Conservation (phyloP, 2,113 vertebrate species). For the Hemichromis elongatus region DNA sequence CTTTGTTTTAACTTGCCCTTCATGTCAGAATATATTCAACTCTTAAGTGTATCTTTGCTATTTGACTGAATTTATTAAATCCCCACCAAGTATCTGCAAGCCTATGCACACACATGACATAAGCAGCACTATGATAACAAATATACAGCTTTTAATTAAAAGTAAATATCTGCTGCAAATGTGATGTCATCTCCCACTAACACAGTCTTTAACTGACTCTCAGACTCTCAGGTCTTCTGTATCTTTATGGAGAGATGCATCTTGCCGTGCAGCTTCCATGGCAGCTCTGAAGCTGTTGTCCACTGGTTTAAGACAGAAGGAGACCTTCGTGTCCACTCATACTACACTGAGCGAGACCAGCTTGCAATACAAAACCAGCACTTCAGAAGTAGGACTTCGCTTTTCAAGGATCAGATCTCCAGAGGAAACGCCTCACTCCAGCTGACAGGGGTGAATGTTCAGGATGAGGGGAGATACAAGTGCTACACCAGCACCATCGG, state of each 20-base stretch:
- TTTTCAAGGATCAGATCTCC: constrained; percentile 52
- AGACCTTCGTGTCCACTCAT: constrained; percentile 33
- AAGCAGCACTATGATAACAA: neutral
- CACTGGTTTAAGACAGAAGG: constrained; percentile 51
- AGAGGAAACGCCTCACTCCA: constrained; percentile 70
- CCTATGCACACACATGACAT: neutral
- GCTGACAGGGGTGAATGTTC: constrained; percentile 24
- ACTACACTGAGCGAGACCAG: constrained; percentile 40
- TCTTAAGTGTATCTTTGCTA: neutral
- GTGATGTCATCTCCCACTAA: neutral
- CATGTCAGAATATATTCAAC: neutral
- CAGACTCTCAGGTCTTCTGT: neutral
- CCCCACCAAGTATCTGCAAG: rapidly evolving
- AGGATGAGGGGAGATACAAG: constrained; percentile 58
- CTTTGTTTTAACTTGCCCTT: neutral
- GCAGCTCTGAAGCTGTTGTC: constrained; percentile 45
- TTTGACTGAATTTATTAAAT: neutral
- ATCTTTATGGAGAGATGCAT: constrained; percentile 39
- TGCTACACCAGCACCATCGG: constrained; percentile 58
- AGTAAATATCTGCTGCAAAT: neutral
- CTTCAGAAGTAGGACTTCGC: constrained; percentile 60
- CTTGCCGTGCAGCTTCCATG: constrained; percentile 68
- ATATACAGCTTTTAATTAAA: neutral
- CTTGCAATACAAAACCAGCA: neutral
- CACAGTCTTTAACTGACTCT: neutral